Percentiles rank a stretch among this genome's conserved stretches.
Evolutionary conservation across 2,797 vertebrate genomes (phyloP).

Genomic region (Pipistrellus pygmaeus): DNA sequence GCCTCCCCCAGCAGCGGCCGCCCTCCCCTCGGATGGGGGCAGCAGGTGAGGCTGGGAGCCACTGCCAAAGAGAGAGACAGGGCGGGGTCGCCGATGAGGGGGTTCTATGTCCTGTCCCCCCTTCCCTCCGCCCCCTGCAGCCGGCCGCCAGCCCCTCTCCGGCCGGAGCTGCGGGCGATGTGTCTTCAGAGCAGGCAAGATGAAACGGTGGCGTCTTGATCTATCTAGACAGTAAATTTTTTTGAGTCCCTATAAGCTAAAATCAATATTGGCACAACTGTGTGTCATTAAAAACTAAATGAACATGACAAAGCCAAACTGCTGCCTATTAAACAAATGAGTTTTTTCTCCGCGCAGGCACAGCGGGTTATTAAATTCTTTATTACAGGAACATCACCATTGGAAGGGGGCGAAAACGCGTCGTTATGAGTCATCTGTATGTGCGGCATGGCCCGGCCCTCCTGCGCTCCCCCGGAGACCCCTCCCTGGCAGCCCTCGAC

Average conservation of each 20-base stretch:
- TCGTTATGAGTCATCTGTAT: constrained; percentile 66
- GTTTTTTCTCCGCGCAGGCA: constrained; percentile 86
- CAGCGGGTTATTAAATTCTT: constrained; percentile 88
- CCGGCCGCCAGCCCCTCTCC: background rate
- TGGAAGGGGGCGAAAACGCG: constrained; percentile 52
- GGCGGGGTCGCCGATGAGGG: rapidly evolving
- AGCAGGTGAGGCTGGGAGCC: background rate
- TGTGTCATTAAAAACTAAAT: constrained; percentile 91
- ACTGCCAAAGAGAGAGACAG: no score
- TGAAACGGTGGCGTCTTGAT: constrained; percentile 83
- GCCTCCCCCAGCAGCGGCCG: background rate
- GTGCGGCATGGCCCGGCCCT: background rate
- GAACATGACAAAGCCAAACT: constrained; percentile 90
- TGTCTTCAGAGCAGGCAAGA: constrained; percentile 75
- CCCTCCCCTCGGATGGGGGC: background rate
- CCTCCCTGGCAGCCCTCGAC: rapidly evolving
- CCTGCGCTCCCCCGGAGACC: background rate
- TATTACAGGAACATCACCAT: constrained; percentile 84
- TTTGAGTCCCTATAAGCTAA: constrained; percentile 90
- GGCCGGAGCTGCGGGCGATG: background rate
- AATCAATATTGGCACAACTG: constrained; percentile 92
- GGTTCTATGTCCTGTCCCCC: background rate
- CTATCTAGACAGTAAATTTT: constrained; percentile 89
- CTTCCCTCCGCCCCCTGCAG: rapidly evolving
- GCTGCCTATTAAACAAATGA: constrained; percentile 90